Base-by-base conservation (phyloP, 2,113 vertebrate genomes). In the Narcine bancroftii region DNA sequence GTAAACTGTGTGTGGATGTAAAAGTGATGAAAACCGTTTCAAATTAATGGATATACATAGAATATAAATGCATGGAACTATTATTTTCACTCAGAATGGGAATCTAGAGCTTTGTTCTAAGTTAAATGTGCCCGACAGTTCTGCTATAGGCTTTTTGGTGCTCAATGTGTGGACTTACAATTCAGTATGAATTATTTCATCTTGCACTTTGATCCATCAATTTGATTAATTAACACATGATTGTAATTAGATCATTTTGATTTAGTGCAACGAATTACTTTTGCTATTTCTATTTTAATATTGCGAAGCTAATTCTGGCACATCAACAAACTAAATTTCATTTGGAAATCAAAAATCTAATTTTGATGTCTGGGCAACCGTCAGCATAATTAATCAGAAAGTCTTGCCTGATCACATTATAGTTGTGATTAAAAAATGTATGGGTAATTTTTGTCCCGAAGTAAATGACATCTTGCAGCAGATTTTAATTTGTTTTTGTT, bases 11-110 rank as follows among this genome's bases (percentile, higher is more conserved):
- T n/a, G n/a, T n/a, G 63, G 83, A 87, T 60, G 56, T 19, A 87
- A 60, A 56, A 87, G 29, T 53, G 53, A 53, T 33, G 10, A 87
- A 87, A 87, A 33, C 83, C n/a, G 29, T n/a, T 63, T 36, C 33
- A 47, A 79, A 10, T 39, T 79, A 47, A 45, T 47, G 1, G 76
- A 9, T 1, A 45, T n/a, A n/a, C n/a, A n/a, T 19, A 47, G 76
- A 10, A 45, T 79, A 47, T 47, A 33, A 87, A 63, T 7, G 26
- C 13, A 56, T 39, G 21, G 11, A 85, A 5, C n/a, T 2, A 6
- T 87, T 87, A 29, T 87, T 83, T 36, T 87, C 56, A 87, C n/a
- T 13, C 36, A 60, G 3, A 60, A 87, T 87, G 83, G 63, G 53
- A 63, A 87, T 63, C 33, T 3, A 63, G 6, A 19, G 83, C 53